Conservation (phyloP, 2,888 invertebrate genomes). For the Dryococelus australis region DNA sequence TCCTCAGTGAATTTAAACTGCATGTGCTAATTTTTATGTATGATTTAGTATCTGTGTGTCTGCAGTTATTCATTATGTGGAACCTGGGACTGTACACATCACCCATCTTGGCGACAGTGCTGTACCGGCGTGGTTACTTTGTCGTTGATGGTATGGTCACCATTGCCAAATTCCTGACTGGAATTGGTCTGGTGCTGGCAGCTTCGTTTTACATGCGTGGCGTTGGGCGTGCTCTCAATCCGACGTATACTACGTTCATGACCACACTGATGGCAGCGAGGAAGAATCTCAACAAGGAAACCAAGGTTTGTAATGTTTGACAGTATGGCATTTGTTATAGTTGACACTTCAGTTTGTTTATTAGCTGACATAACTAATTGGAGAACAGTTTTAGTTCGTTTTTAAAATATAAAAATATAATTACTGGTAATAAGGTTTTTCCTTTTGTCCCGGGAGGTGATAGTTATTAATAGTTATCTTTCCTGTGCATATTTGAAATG, state of each 20-base stretch:
- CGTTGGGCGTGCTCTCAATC: conserved; percentile 71
- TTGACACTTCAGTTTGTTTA: no score
- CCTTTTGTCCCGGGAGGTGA: no score
- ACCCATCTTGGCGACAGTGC: conserved; percentile 74
- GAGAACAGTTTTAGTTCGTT: no score
- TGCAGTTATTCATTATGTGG: conserved; percentile 70
- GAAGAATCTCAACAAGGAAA: conserved; percentile 57
- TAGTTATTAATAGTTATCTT: no score
- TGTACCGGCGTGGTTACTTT: conserved; percentile 73
- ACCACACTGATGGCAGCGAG: conserved; percentile 63
- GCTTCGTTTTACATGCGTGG: conserved; percentile 72
- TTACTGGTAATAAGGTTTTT: no score
- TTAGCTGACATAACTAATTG: no score
- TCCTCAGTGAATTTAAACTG: no score
- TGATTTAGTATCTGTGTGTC: conserved; percentile 41
- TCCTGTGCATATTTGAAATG: no score
- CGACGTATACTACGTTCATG: conserved; percentile 74
- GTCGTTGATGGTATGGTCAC: conserved; percentile 64
- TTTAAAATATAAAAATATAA: no score
- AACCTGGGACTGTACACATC: conserved; percentile 76
- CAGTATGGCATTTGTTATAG: no score
- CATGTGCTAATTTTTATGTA: no score
- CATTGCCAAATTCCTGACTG: conserved; percentile 68
- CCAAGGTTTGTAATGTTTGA: conserved; percentile 55
- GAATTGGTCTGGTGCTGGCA: conserved; percentile 71